These are phyloP conservation scores for Hylaea fasciaria DNA, from an alignment of 2,888 invertebrate species.

Conservation along the genomic window DNA sequence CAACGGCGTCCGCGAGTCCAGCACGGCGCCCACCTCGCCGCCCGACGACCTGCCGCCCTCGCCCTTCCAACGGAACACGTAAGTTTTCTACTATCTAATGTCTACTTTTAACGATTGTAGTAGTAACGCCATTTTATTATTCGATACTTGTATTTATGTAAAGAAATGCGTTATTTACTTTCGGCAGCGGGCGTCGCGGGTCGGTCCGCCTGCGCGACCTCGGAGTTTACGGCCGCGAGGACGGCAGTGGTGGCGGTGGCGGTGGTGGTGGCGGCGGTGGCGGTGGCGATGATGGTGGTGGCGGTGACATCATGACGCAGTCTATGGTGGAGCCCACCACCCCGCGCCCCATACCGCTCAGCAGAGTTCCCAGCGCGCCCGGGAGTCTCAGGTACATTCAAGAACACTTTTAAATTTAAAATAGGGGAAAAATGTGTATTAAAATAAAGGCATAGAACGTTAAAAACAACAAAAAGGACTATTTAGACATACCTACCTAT, in stretches of 20 bases:
- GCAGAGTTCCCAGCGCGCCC: slow-evolving; percentile 90
- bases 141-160: no score
- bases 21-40: slow-evolving; percentile 73
- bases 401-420: not conserved
- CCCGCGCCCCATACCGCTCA: slow-evolving; percentile 72
- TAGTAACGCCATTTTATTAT: not conserved
- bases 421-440: no score
- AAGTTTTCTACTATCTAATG: slow-evolving; percentile 29
- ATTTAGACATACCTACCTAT: no score
- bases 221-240: slow-evolving; percentile 70
- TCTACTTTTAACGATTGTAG: no score
- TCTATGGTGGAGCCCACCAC: slow-evolving; percentile 76
- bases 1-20: slow-evolving; percentile 64
- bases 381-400: slow-evolving; percentile 89
- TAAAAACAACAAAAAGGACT: no score
- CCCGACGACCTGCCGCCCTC: slow-evolving; percentile 71
- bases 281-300: slow-evolving; percentile 31
- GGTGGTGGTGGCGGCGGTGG: slow-evolving; percentile 43
- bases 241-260: slow-evolving; percentile 47
- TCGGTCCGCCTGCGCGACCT: slow-evolving; percentile 81
- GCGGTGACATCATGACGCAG: slow-evolving; percentile 76
- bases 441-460: no score
- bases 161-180: no score
- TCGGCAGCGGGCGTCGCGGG: slow-evolving; percentile 65
- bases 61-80: slow-evolving; percentile 77